Evolutionary conservation across 64 coral and sea anemone species (phyloP).

Genomic region (Catalaphyllia jardinei): DNA sequence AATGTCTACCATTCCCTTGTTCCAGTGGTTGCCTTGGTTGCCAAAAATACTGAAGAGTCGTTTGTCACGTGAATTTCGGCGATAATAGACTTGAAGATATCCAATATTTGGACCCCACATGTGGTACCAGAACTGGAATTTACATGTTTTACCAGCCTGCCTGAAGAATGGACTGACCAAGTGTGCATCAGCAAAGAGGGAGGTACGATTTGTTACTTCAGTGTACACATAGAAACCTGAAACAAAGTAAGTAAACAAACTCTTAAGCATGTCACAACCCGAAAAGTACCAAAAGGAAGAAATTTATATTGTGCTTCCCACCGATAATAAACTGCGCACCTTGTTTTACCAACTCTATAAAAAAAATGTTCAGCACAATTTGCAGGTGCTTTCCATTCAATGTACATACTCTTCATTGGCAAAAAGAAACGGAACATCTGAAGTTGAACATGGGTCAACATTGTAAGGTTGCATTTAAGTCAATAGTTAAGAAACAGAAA

Average conservation of each 20-base stretch:
- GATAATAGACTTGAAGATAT: slow-evolving; percentile 60
- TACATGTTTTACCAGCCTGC: slow-evolving; percentile 78
- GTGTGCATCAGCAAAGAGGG: slow-evolving; percentile 72
- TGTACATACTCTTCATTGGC: no score
- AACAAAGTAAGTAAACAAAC: not conserved
- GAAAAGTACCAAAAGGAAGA: no score
- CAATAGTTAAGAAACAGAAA: no score
- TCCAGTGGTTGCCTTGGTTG: slow-evolving; percentile 75
- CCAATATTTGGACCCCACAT: slow-evolving; percentile 85
- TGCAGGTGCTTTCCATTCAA: no score
- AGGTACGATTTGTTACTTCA: slow-evolving; percentile 71
- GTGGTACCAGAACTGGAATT: slow-evolving; percentile 95
- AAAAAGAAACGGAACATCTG: no score
- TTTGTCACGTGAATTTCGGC: slow-evolving; percentile 72
- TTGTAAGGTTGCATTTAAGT: no score
- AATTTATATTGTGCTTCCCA: no score
- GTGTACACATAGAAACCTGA: slow-evolving; percentile 91
- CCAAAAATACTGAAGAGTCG: slow-evolving; percentile 61
- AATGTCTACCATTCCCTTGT: slow-evolving; percentile 45
- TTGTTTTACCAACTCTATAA: no score
- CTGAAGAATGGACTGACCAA: slow-evolving; percentile 86
- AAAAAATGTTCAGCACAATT: no score
- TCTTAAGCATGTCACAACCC: no score
- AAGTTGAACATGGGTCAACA: no score
- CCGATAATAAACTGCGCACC: no score